These are phyloP conservation scores for Octodonta nipae DNA, from an alignment of 2,888 invertebrate species.

Conservation along the genomic window DNA sequence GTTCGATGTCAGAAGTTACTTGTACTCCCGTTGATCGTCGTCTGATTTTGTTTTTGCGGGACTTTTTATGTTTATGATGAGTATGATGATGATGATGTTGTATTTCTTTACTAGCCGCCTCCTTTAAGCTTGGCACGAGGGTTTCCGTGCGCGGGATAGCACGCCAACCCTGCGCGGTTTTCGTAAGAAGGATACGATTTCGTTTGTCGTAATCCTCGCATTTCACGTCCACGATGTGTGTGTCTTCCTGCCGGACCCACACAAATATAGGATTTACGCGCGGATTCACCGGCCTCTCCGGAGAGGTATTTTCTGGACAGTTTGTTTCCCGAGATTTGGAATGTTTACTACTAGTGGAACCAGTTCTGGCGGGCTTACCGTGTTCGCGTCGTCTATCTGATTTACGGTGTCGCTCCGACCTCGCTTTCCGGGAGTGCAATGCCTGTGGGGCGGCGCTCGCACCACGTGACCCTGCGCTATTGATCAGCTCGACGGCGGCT, in stretches of 20 bases:
- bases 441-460: too few species aligned
- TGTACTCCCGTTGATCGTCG: conserved; percentile 32
- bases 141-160: conserved; percentile 67
- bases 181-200: conserved; percentile 70
- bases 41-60: conserved; percentile 24
- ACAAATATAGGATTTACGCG: conserved; percentile 72
- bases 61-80: conserved; percentile 18
- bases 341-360: conserved; percentile 11
- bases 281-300: conserved; percentile 40
- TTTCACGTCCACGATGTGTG: conserved; percentile 67
- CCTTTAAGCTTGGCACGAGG: conserved; percentile 37
- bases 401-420: conserved; percentile 39
- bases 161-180: conserved; percentile 69
- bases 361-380: conserved; percentile 24
- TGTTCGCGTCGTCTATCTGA: conserved; percentile 34
- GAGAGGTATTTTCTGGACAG: conserved; percentile 16
- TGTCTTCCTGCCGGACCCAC: conserved; percentile 71
- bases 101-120: conserved; percentile 29
- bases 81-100: conserved; percentile 24
- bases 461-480: conserved; percentile 31
- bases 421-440: conserved; percentile 35
- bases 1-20: conserved; percentile 26
- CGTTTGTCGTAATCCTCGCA: conserved; percentile 80
- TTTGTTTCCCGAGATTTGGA: too few species aligned
- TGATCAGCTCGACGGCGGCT: conserved; percentile 32